Base-by-base conservation (phyloP, 2,888 invertebrate genomes). In the Eupithecia abbreviata region DNA sequence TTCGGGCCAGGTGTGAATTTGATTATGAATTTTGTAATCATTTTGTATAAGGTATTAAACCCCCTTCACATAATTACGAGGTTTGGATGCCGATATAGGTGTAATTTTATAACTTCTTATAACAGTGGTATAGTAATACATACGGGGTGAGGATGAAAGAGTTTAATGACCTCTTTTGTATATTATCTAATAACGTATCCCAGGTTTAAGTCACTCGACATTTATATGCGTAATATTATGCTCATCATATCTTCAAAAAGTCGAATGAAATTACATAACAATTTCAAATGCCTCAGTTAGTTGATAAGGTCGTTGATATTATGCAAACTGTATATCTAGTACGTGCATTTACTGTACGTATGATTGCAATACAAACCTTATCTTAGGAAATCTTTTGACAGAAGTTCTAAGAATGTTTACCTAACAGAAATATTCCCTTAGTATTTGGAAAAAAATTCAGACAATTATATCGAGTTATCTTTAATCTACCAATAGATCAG, bases 231-330 rank as follows among this genome's bases (percentile, higher is more conserved):
- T 43, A 45, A 45, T 43, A 45, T 18, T 2, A 42, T 66, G 67
- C n/a, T 45, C 67, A 43, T 68, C 67, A 68, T 43, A 42, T 62
- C 55, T 67, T 71, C 5, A 74, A 74, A 51, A 71, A 43, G 47
- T 42, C 66, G 12, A 15, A 49, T 65, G 49, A 41, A 68, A 82
- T 90, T 92, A 88, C 89, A 80, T 85, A 91, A 90, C 80, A 77
- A 82, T 86, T 88, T 84, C 83, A 84, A 85, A 86, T 86, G 85
- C 86, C 84, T 83, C 80, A 82, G 83, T 78, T 86, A 91, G 82
- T 78, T 86, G 92, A 93, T 93, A 92, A 91, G 89, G 90, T 91
- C 88, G 90, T 83, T 74, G 80, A 83, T 85, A 88, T 92, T 90
- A 91, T 90, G 91, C 91, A 92, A 92, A 89, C 85, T 84, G 77